phyloP scores from a whole-genome alignment of 2,888 invertebrate genomes.

The Osmoderma eremita region DNA sequence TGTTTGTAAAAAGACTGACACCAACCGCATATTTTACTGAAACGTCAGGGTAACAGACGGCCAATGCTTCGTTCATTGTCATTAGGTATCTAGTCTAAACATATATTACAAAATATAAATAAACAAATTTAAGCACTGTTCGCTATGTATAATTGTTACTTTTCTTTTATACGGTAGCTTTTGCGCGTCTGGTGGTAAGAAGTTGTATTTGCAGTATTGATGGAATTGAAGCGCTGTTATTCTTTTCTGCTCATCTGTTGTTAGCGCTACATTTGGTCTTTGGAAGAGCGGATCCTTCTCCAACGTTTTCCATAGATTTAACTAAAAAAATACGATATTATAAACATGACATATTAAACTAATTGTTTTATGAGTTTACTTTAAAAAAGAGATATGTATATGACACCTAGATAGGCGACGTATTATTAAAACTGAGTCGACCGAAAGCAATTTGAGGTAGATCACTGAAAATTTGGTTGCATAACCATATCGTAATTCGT shows the following conservation, averaged over 20 bases:
- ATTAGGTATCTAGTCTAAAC: constrained; percentile 77
- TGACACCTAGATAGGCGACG: too few species aligned
- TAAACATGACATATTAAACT: too few species aligned
- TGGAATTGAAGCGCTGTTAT: constrained; percentile 75
- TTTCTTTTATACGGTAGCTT: constrained; percentile 72
- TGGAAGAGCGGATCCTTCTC: constrained; percentile 84
- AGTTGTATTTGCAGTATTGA: constrained; percentile 73
- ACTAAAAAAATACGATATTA: constrained; percentile 72
- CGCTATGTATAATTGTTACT: constrained; percentile 62
- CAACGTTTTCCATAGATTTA: constrained; percentile 80
- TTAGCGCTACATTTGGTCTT: constrained; percentile 69
- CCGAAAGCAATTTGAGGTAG: too few species aligned
- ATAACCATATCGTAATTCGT: too few species aligned
- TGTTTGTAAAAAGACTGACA: constrained; percentile 79
- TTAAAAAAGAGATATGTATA: too few species aligned
- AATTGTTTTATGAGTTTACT: too few species aligned
- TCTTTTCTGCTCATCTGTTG: constrained; percentile 79
- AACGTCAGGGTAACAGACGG: constrained; percentile 75
- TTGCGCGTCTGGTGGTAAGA: constrained; percentile 72
- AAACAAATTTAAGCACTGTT: neutral
- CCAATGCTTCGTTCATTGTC: constrained; percentile 80
- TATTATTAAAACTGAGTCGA: too few species aligned
- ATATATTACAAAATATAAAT: neutral
- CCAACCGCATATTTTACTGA: constrained; percentile 84
- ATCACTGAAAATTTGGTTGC: too few species aligned